Evolutionary conservation across 2,797 vertebrate species (phyloP).

Genomic region (Sebastes nivosus): DNA sequence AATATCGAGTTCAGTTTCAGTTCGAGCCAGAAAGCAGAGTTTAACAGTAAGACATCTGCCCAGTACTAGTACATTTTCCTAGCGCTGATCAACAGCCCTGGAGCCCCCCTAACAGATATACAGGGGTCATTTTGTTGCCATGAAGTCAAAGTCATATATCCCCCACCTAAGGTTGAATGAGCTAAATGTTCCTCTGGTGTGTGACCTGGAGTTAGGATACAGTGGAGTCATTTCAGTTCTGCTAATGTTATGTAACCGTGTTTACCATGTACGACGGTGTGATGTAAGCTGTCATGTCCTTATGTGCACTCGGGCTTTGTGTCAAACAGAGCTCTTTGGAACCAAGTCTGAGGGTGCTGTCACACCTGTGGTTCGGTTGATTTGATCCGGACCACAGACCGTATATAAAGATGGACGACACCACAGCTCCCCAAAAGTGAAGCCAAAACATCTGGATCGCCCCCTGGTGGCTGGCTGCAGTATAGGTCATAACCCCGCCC

Average conservation of each 20-base stretch:
- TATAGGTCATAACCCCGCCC: no score
- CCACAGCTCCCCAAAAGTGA: rapidly evolving
- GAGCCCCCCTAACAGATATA: neutral
- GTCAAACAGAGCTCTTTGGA: neutral
- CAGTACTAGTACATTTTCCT: neutral
- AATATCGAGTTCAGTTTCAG: no score
- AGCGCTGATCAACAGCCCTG: neutral
- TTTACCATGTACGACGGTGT: constrained; percentile 13
- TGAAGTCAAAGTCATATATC: neutral
- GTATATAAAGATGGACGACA: no score
- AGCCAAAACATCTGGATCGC: no score
- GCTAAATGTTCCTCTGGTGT: neutral
- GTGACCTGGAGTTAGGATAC: neutral
- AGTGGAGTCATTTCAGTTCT: neutral
- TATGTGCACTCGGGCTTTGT: neutral
- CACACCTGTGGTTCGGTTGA: no score
- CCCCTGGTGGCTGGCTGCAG: no score
- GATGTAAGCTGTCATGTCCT: constrained; percentile 9
- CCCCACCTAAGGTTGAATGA: neutral
- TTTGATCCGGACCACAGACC: no score
- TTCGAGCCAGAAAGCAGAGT: neutral
- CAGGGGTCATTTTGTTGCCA: neutral
- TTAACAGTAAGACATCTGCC: neutral
- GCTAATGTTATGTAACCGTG: constrained; percentile 11
- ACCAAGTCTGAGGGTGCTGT: neutral